phyloP scores from a whole-genome alignment of 2,888 invertebrate genomes.

The Eupeodes luniger region DNA sequence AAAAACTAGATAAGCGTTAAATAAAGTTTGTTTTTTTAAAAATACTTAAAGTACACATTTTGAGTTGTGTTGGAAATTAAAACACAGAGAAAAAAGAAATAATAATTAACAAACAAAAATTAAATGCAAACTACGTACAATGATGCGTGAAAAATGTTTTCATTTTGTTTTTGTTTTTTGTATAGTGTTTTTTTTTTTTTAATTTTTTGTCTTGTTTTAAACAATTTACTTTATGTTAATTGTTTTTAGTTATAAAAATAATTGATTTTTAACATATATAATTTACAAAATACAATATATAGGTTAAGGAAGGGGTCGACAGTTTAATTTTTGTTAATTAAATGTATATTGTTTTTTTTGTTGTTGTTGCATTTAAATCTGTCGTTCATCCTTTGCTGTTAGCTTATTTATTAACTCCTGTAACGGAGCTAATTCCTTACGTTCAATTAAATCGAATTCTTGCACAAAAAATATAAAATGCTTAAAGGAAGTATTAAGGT shows the following conservation, averaged over 20 bases:
- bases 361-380: slow-evolving; percentile 83
- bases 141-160: slow-evolving; percentile 48
- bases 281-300: slow-evolving; percentile 71
- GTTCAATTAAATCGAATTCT: slow-evolving; percentile 98
- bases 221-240: slow-evolving; percentile 33
- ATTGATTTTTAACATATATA: slow-evolving; percentile 57
- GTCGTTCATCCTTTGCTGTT: slow-evolving; percentile 95
- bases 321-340: slow-evolving; percentile 30
- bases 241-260: slow-evolving; percentile 68
- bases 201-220: slow-evolving; percentile 7
- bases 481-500: slow-evolving; percentile 99
- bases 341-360: slow-evolving; percentile 69
- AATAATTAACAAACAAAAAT: slow-evolving; percentile 39
- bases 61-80: slow-evolving; percentile 62
- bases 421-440: slow-evolving; percentile 97
- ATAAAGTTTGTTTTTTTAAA: slow-evolving; percentile 58
- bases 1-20: slow-evolving; percentile 75
- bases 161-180: slow-evolving; percentile 12
- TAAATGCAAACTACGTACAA: slow-evolving; percentile 61
- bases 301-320: slow-evolving; percentile 33
- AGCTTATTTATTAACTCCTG: slow-evolving; percentile 98
- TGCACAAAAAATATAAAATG: slow-evolving; percentile 97
- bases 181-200: slow-evolving; percentile 15
- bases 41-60: slow-evolving; percentile 75
- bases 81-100: slow-evolving; percentile 47